These are phyloP conservation scores for Eurosta solidaginis DNA, from an alignment of 1,140 invertebrate genomes.

Conservation along the genomic window DNA sequence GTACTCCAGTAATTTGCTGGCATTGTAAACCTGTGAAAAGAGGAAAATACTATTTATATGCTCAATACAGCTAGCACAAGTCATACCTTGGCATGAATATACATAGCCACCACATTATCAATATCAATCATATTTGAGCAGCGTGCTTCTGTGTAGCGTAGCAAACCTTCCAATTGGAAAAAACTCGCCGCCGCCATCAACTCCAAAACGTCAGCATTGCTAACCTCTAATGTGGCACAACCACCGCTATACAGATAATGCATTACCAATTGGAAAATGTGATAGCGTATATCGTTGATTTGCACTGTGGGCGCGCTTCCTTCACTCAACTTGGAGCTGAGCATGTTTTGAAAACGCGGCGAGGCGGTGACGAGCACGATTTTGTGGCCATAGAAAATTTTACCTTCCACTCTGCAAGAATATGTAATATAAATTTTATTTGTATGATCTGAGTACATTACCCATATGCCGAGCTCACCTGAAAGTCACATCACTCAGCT, in stretches of 20 bases:
- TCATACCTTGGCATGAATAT: conserved; percentile 87
- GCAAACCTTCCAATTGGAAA: conserved; percentile 84
- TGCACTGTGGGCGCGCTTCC: conserved; percentile 79
- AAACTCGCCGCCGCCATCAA: conserved; percentile 91
- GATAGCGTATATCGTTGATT: conserved; percentile 90
- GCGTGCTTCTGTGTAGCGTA: conserved; percentile 82
- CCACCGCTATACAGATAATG: conserved; percentile 90
- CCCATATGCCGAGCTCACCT: conserved; percentile 52
- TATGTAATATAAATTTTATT: neutral
- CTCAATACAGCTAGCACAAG: neutral
- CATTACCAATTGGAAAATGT: conserved; percentile 88
- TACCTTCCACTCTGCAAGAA: conserved; percentile 75
- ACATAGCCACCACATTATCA: conserved; percentile 89
- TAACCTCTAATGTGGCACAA: conserved; percentile 75
- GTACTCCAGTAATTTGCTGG: conserved; percentile 82
- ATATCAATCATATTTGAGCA: conserved; percentile 83
- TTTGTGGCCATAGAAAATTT: conserved; percentile 93
- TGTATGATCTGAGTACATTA: neutral
- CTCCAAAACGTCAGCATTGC: conserved; percentile 81
- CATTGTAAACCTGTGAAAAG: conserved; percentile 79
- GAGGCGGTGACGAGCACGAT: conserved; percentile 91
- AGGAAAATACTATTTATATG: neutral
- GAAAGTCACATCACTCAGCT: conserved; percentile 88
- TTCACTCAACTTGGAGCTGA: conserved; percentile 76
- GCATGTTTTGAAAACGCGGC: conserved; percentile 82